Evolutionary conservation across 2,797 vertebrate species (phyloP), one percentile per base, ranked within the genome.

Genomic region (Podarcis siculus): DNA sequence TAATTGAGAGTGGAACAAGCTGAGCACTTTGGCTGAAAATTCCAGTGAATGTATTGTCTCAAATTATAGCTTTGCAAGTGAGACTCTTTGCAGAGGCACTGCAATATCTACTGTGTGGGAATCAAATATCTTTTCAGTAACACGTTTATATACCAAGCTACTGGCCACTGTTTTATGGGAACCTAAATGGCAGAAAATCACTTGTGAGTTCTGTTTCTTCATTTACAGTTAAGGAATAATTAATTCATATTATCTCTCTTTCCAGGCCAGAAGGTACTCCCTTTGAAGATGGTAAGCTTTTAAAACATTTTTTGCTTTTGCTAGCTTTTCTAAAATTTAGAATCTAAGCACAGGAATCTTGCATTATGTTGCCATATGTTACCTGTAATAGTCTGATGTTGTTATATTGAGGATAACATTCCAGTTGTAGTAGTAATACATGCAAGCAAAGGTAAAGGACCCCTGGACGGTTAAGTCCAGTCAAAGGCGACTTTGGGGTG

Each of bases 231-330:
- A 85, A 73, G 80, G 25, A 10, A 45, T 58, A 8, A 69, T 2
- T 61, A 72, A 42, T 32, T 79, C 9, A 13, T 66, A 10, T 93
- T 86, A 96, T 30, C 88, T 92, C 89, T 92, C 27, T 83, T 97
- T 97, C 89, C 96, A 99, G 99, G 96, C 99, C 99, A 90, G 98
- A 99, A 96, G 99, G 98, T 92, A 99, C 99, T 79, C 99, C 99
- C 85, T 99, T 99, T 97, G 99, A 99, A 97, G 99, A 99, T 95
- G 99, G 99, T 99, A 97, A 98, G 98, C 96, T 12, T 12, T 88
- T 64, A 76, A 83, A 79, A 86, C 89, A 82, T 67, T 92, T 82
- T 92, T 90, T 80, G 2, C 30, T 88, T 72, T 77, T 90, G 81
- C n/a, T 23, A 86, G 71, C 61, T 66, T 27, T 79, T 91, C 49